phyloP scores from a whole-genome alignment of 2,888 invertebrate genomes.

The Cheilosia vulpina region DNA sequence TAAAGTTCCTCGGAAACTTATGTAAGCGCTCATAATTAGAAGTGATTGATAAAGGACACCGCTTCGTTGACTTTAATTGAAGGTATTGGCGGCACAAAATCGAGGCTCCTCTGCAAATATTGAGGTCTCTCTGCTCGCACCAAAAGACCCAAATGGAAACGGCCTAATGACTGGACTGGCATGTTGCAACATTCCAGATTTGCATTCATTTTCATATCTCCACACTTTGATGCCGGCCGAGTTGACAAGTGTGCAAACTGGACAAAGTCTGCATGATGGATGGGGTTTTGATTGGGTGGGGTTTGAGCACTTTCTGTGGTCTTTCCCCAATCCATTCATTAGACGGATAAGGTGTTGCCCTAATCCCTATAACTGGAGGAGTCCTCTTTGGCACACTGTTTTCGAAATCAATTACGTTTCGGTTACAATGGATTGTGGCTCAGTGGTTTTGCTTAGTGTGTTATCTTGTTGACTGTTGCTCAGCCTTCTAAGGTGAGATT shows the following conservation, averaged over 20 bases:
- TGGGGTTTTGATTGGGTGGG: conserved; percentile 50
- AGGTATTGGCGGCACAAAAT: conserved; percentile 20
- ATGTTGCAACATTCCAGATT: background rate
- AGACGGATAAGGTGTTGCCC: background rate
- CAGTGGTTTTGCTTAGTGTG: background rate
- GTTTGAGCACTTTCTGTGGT: background rate
- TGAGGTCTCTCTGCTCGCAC: background rate
- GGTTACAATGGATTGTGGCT: background rate
- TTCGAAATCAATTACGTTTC: conserved; percentile 21
- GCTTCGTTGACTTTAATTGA: conserved; percentile 61
- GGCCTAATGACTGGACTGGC: conserved; percentile 21
- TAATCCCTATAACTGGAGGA: background rate
- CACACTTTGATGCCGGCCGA: background rate
- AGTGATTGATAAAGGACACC: conserved; percentile 65
- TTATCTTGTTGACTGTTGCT: background rate
- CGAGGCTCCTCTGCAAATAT: conserved; percentile 21
- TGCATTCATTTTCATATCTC: conserved; percentile 31
- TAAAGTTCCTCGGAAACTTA: conserved; percentile 39
- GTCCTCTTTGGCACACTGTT: conserved; percentile 4
- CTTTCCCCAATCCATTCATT: too few relatives aligned
- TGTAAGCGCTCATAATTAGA: conserved; percentile 66
- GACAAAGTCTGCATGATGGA: conserved; percentile 42
- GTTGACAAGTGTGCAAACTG: conserved; percentile 27
- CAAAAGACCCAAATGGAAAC: conserved; percentile 24
- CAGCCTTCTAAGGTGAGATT: background rate